Percentiles rank a stretch among this genome's conserved stretches.
phyloP scores from a whole-genome alignment of 2,797 vertebrate species.

The Squalus acanthias region DNA sequence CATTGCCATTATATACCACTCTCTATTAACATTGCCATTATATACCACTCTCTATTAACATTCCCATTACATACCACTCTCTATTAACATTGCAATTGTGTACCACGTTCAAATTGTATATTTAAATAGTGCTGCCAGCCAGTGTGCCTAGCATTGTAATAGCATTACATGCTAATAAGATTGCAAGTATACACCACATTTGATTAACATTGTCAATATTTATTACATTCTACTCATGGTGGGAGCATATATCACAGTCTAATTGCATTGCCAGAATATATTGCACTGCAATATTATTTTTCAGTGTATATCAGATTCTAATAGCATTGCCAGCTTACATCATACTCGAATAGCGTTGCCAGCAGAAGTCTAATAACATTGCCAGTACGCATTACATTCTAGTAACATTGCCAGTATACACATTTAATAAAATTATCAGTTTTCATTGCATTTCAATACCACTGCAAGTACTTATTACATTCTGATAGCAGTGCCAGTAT shows the following conservation, averaged over 20 bases:
- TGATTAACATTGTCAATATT: not conserved
- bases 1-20: not conserved
- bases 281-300: not conserved
- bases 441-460: not conserved
- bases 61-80: too few species aligned
- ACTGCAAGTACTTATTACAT: not conserved
- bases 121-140: too few species aligned
- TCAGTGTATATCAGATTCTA: not conserved
- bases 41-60: too few species aligned
- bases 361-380: not conserved
- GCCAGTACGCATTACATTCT: not conserved
- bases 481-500: not conserved
- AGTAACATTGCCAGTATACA: not conserved
- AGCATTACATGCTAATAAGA: not conserved
- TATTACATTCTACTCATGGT: not conserved
- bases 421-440: not conserved
- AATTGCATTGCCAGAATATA: not conserved
- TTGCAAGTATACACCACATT: not conserved
- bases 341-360: not conserved
- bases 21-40: too few species aligned
- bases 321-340: not conserved
- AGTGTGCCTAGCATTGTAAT: too few species aligned
- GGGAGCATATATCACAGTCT: not conserved
- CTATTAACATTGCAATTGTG: too few species aligned
- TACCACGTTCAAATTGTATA: too few species aligned